Base-by-base conservation (phyloP, 64 coral and sea anemone genomes). In the Porites australiensis region DNA sequence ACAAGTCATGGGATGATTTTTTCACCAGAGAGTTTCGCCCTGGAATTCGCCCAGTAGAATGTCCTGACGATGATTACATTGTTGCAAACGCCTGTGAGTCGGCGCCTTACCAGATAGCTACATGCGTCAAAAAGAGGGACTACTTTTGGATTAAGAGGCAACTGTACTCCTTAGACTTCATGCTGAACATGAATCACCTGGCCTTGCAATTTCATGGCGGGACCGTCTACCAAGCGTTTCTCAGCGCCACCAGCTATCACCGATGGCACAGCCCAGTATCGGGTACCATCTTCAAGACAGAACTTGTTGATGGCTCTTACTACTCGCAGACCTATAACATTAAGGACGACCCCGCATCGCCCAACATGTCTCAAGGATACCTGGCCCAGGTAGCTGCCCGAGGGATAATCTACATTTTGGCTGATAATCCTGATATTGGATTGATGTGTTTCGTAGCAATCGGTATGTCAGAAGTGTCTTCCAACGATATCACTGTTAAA, bases 201-300 rank as follows among this genome's bases (percentile, higher is more conserved):
- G 93, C 93, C 55, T 60, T 86, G 62, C 47, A 95, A 50, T 95
- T 95, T 79, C 27, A 90, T 80, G 88, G 93, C 43, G 93, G 93
- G 49, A 90, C 93, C 20, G n/a, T 95, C 47, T 95, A 95, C 74
- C 93, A 95, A 90, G 93, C 93, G 14, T 95, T 87, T 20, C 74
- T 95, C 11, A 95, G 93, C 74, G 88, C 88, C 68, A 78, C 80
- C 47, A 94, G 87, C 50, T 94, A 94, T 86, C 93, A 94, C 66
- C 87, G 93, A 76, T 94, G 93, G 93, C 93, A 94, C 87, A 94
- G 93, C 64, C 93, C 93, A 20, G 93, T 94, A 15, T 86, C 87
- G 2, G 93, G 93, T 22, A 79, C 13, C 48, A 87, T 95, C 64
- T 27, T 55, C 87, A 79, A 90, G 22, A 90, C 88, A 72, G 80